Evolutionary conservation across 2,113 vertebrate species (phyloP), one percentile per base, ranked within the genome.

Genomic region (Microcebus tavaratra): DNA sequence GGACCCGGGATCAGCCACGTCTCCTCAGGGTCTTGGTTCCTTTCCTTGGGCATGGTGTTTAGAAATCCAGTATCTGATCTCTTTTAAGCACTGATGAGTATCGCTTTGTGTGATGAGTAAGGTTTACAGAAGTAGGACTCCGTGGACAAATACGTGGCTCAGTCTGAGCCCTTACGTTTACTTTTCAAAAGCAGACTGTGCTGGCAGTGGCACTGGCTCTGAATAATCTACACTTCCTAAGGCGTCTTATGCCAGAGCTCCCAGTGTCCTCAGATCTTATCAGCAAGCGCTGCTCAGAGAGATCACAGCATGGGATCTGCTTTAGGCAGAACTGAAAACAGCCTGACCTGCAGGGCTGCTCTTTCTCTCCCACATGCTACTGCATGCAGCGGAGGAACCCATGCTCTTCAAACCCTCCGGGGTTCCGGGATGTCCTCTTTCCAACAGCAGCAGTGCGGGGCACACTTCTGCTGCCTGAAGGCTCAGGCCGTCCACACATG

Each of bases 71-170:
- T 45, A 34, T 13, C 45, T 83, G 21, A 48, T 45, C 10, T 42
- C 57, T 45, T 68, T 68, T 27, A 70, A 53, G 65, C 5, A 53
- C 21, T 20, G 29, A n/a, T 34, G 18, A 67, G 8, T 34, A 34
- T 8, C 17, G 34, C 63, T 27, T 8, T 36, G 18, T 68, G 83
- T 25, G 4, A 2, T 86, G 45, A 67, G 34, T 7, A 14, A 68
- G 48, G 25, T 6, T 18, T 27, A 36, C 23, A 50, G 45, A 68
- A 27, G 1, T 6, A 63, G 39, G 45, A 13, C 13, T n/a, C n/a
- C 63, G 4, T 0, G 13, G 27, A 82, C 57, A 63, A 31, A 20
- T 42, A 68, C 0, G 0, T 1, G 2, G 3, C 34, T 36, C 31
- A 17, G 31, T 50, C 5, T 25, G 63, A 68, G 53, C 48, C 2